Percentiles rank a stretch among this genome's conserved stretches.
phyloP scores from a whole-genome alignment of 2,888 invertebrate genomes.

The Ormia ochracea region DNA sequence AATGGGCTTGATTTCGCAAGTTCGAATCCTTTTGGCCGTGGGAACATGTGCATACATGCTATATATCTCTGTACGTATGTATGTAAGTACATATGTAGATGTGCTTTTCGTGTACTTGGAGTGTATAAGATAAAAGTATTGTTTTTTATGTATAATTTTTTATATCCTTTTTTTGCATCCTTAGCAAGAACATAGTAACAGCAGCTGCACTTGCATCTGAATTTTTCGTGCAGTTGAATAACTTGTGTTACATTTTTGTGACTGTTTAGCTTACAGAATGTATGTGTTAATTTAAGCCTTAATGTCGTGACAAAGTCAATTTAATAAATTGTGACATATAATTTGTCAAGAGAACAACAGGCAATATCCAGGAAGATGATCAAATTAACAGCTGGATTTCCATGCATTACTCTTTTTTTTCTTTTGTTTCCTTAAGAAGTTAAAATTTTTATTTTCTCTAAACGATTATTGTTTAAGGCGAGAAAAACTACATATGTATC shows the following conservation, averaged over 20 bases:
- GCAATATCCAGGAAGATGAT: background rate
- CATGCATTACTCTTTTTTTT: background rate
- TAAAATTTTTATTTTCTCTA: background rate
- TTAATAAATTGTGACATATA: constrained; percentile 62
- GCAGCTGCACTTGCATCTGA: constrained; percentile 49
- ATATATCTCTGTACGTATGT: background rate
- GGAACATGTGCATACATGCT: background rate
- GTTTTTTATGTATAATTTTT: background rate
- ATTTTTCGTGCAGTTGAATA: constrained; percentile 13
- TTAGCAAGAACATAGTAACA: background rate
- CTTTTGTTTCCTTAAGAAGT: background rate
- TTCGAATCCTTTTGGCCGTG: constrained; percentile 91
- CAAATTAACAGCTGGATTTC: constrained; percentile 45
- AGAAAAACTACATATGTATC: no score
- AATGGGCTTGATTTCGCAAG: constrained; percentile 80
- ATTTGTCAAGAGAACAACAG: constrained; percentile 62
- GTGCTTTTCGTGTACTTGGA: no score
- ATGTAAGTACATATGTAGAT: no score
- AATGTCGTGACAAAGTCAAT: constrained; percentile 65
- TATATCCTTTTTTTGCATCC: background rate
- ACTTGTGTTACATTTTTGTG: constrained; percentile 29
- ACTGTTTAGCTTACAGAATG: constrained; percentile 17
- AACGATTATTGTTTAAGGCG: no score
- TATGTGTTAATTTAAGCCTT: constrained; percentile 41
- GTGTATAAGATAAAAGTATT: no score